phyloP scores from a whole-genome alignment of 2,113 vertebrate genomes.

The Hippocampus comes region DNA sequence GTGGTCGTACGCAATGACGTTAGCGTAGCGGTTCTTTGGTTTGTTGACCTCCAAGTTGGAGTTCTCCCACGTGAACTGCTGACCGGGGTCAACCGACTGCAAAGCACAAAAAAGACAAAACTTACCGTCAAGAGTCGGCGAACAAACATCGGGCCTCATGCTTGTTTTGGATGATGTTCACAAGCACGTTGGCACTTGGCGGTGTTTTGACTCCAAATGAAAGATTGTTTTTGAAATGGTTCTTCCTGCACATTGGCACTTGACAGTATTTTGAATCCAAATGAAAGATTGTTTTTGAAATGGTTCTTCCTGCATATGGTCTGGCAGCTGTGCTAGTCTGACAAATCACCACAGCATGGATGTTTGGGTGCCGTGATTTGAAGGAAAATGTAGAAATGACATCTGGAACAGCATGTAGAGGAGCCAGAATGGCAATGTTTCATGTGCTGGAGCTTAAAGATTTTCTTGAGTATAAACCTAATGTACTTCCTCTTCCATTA shows the following conservation, averaged over 20 bases:
- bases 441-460: conserved; percentile 2
- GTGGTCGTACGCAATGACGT: conserved; percentile 97
- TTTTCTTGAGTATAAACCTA: not conserved
- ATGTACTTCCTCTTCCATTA: not conserved
- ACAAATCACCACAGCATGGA: conserved; percentile 5
- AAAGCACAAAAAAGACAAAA: conserved; percentile 60
- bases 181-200: conserved; percentile 4
- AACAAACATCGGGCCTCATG: not conserved
- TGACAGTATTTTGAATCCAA: conserved; percentile 13
- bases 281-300: conserved; percentile 8
- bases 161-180: not conserved
- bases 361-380: conserved; percentile 1
- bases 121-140: conserved; percentile 16
- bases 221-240: conserved; percentile 10
- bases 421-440: conserved; percentile 1
- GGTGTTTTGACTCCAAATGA: conserved; percentile 9
- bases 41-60: conserved; percentile 99
- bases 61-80: conserved; percentile 98
- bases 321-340: conserved; percentile 8
- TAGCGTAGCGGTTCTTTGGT: conserved; percentile 99
- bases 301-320: not conserved
- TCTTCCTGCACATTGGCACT: not conserved
- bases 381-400: conserved; percentile 10
- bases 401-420: conserved; percentile 2
- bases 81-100: conserved; percentile 93